Evolutionary conservation across 2,797 vertebrate species (phyloP), one percentile per base, ranked within the genome.

Genomic region (Smutsia temminckii): DNA sequence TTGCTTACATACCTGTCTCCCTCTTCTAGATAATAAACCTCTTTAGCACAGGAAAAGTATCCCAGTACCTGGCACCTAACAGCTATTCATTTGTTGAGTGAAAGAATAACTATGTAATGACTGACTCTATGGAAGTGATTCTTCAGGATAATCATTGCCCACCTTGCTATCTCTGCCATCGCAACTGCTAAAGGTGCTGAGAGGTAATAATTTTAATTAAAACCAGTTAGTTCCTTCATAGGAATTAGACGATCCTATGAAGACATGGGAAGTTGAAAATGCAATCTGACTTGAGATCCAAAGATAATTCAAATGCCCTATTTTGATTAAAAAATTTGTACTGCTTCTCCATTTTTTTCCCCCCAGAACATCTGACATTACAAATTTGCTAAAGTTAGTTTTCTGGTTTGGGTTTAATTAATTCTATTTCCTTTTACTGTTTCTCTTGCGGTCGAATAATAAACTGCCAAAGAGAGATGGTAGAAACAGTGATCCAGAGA

Each of bases 261-360:
- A 85, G 42, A 86, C 8, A 13, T 29, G 2, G 46, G 11, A 85
- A 63, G 46, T 18, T 83, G 88, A 69, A 95, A 72, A 79, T 64
- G 14, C 16, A 85, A 57, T 66, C 46, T 95, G 46, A 91, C 27
- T 71, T 63, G 37, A 92, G 69, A 71, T 32, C 37, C 40, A 79
- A 89, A 93, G 72, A 85, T 71, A 89, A 95, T 63, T 92, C 57
- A 81, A 95, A 84, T 69, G 14, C 21, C 13, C 8, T 89, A 42
- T 53, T 71, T 71, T 80, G 34, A 6, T 89, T 27, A 92, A 46
- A 85, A 89, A 90, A 53, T 16, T 40, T 59, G 74, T 86, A 72
- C 10, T 89, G 53, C 25, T 85, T 63, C 80, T 63, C 59, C 25
- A 68, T 37, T 32, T 8, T 8, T 27, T 3, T 40, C 37, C 8